These are phyloP conservation scores for Trididemnum clinides DNA, from an alignment of 23 tunicate species.

Conservation along the genomic window DNA sequence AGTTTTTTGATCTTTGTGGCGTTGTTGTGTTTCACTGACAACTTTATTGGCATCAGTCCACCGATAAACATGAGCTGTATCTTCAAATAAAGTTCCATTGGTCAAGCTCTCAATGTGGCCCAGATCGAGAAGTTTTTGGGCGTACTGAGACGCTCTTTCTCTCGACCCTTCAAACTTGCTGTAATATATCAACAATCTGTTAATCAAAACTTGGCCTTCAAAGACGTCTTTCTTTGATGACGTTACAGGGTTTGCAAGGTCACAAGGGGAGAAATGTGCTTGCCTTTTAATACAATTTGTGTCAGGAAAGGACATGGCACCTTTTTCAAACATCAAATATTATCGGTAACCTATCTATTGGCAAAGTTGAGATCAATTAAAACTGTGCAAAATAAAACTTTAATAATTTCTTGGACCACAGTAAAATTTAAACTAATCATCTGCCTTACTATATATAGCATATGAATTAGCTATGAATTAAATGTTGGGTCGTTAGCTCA, in stretches of 20 bases:
- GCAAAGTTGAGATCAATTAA: no score
- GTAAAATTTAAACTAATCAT: no score
- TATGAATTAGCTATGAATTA: no score
- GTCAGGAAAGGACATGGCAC: no score
- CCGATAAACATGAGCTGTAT: slow-evolving; percentile 63
- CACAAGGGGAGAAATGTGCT: no score
- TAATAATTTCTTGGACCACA: no score
- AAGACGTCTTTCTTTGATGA: slow-evolving; percentile 67
- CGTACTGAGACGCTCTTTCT: slow-evolving; percentile 68
- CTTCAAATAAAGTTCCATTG: slow-evolving; percentile 53
- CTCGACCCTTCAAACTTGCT: slow-evolving; percentile 87
- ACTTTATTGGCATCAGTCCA: slow-evolving; percentile 85
- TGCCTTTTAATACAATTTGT: no score
- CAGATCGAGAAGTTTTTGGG: slow-evolving; percentile 83
- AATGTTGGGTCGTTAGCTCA: no score
- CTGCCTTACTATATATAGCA: no score
- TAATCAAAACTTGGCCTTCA: slow-evolving; percentile 72
- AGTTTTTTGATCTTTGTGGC: slow-evolving; percentile 5
- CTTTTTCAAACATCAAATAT: no score
- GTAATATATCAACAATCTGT: slow-evolving; percentile 73
- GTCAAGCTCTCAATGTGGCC: slow-evolving; percentile 85
- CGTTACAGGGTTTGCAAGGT: not conserved
- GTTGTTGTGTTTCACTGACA: slow-evolving; percentile 50
- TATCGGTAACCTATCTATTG: no score
- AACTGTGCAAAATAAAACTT: no score